These are phyloP conservation scores for Zeus faber DNA, from an alignment of 2,113 vertebrate species.

Conservation along the genomic window DNA sequence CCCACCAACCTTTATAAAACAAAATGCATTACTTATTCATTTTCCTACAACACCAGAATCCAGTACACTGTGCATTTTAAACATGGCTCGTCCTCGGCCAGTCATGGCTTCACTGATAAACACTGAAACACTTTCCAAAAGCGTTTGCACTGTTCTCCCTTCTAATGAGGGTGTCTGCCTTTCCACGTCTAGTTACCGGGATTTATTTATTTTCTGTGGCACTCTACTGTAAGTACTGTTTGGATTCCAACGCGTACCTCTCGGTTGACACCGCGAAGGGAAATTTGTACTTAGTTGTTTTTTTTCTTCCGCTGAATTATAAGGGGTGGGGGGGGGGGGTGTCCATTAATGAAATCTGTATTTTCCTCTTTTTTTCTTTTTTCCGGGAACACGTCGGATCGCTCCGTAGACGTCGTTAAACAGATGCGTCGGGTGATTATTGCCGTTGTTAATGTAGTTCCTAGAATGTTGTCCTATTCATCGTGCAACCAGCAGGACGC, in stretches of 20 bases:
- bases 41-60: too few relatives aligned
- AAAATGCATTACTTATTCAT: too few relatives aligned
- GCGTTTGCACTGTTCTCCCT: constrained; percentile 53
- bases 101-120: too few relatives aligned
- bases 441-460: constrained; percentile 37
- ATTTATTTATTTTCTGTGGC: constrained; percentile 77
- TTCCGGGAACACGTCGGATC: too few relatives aligned
- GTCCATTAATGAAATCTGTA: constrained; percentile 62
- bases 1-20: too few relatives aligned
- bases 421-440: constrained; percentile 84
- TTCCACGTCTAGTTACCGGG: constrained; percentile 74
- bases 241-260: constrained; percentile 81
- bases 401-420: constrained; percentile 72
- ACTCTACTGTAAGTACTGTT: constrained; percentile 78
- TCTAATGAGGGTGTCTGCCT: constrained; percentile 79
- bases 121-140: too few relatives aligned
- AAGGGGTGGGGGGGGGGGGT: too few relatives aligned
- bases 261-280: constrained; percentile 75
- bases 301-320: too few relatives aligned
- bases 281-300: constrained; percentile 76
- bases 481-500: constrained; percentile 75
- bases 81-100: too few relatives aligned
- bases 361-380: constrained; percentile 39
- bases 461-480: constrained; percentile 69
- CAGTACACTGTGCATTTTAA: too few relatives aligned